These are phyloP conservation scores for Lerista edwardsae DNA, from an alignment of 2,797 vertebrate genomes.

Conservation along the genomic window DNA sequence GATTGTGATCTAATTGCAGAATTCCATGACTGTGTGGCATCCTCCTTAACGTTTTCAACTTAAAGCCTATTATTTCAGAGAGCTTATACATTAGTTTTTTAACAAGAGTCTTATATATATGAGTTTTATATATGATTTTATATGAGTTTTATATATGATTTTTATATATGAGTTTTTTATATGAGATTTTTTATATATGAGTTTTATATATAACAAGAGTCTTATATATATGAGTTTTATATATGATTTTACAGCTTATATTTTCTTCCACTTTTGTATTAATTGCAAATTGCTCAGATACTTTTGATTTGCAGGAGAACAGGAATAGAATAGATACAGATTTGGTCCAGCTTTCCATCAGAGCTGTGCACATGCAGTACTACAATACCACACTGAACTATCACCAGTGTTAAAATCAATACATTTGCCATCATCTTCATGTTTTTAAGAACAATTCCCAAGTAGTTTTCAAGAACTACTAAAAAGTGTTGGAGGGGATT, in stretches of 20 bases:
- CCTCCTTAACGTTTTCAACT: background rate
- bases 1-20: too few relatives aligned
- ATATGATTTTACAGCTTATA: background rate
- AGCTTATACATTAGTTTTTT: too few relatives aligned
- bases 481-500: background rate
- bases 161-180: background rate
- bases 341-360: background rate
- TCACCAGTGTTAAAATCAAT: background rate
- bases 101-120: too few relatives aligned
- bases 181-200: background rate
- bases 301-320: background rate
- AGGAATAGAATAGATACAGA: background rate
- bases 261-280: background rate
- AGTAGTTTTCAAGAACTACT: background rate
- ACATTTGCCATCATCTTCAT: too few relatives aligned
- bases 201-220: too few relatives aligned
- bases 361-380: background rate
- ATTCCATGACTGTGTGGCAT: too few relatives aligned
- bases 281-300: background rate
- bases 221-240: too few relatives aligned
- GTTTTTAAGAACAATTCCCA: background rate
- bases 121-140: background rate
- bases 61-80: too few relatives aligned
- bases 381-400: background rate
- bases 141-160: background rate